Base-by-base conservation (phyloP, 2,888 invertebrate species). In the Chrysopilus asiliformis region DNA sequence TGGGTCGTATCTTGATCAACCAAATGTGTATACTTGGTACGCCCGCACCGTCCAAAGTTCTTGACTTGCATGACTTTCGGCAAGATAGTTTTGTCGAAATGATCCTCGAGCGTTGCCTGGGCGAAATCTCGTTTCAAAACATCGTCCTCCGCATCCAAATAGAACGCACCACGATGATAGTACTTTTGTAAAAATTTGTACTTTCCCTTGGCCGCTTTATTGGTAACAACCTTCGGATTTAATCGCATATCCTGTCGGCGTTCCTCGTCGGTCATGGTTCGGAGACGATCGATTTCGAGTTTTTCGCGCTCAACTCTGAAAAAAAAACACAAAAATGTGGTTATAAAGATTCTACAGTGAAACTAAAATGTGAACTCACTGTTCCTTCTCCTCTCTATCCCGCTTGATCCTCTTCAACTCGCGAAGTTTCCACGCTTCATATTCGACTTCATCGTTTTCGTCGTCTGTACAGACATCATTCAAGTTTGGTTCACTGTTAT, bases 11-110 rank as follows among this genome's bases (percentile, higher is more conserved):
- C 98, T 61, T 99, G 98, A 64, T 95, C 97, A 0, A 98, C 95
- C 54, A 98, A 68, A 66, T 98, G 98, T 0, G 98, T 98, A 65
- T 98, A 98, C 57, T 99, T 99, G 0, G 98, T 97, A 35, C 98
- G 76, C 4, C 97, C 97, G 34, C 97, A 95, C 3, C 97, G 79
- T 9, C 98, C 98, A 64, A 99, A 99, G 67, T 98, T 97, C 68
- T 98, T 98, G 28, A 99, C 98, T 75, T 97, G 97, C 97, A 98
- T 98, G 49, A 98, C 97, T 71, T 97, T 95, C 2, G 98, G 98
- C 43, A 99, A 62, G 47, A 97, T 86, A 18, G 95, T 93, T 66
- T 98, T 99, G 59, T 99, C 94, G 60, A 99, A 98, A 62, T 95
- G 94, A 74, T 99, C 98, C 52, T 99, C 98, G 52, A 98, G 65